Percentiles rank a stretch among this genome's conserved stretches.
Evolutionary conservation across 92 coral and sea anemone species (phyloP).

Genomic region (Montipora capitata): DNA sequence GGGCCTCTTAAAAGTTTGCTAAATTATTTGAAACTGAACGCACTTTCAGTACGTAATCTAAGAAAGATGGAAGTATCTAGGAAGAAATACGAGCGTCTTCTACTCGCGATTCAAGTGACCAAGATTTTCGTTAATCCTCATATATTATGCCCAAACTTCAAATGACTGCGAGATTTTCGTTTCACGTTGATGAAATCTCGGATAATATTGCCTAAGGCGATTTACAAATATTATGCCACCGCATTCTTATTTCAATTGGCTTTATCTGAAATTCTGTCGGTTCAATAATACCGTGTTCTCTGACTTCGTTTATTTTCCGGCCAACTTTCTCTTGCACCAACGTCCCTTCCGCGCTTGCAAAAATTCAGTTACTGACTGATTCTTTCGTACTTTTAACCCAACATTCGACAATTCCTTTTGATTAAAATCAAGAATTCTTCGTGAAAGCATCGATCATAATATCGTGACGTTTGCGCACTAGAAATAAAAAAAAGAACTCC

Average conservation of each 20-base stretch:
- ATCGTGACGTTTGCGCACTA: slow-evolving; percentile 7
- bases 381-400: not conserved
- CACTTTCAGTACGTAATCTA: not conserved
- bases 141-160: not conserved
- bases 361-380: too few relatives aligned
- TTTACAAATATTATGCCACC: slow-evolving; percentile 15
- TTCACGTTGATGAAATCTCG: slow-evolving; percentile 2
- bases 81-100: not conserved
- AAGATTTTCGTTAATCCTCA: not conserved
- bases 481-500: not conserved
- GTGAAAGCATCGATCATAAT: not conserved
- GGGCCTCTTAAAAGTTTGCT: slow-evolving; percentile 25
- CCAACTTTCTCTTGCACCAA: not conserved
- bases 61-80: not conserved
- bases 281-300: not conserved
- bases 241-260: slow-evolving; percentile 26
- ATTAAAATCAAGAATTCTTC: not conserved
- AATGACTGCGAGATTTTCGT: not conserved
- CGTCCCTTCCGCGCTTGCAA: not conserved
- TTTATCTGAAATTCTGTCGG: slow-evolving; percentile 2
- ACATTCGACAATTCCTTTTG: not conserved
- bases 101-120: not conserved
- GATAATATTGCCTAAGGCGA: slow-evolving; percentile 14
- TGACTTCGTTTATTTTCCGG: not conserved
- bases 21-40: slow-evolving; percentile 16